Percentiles rank a stretch among this genome's conserved stretches.
Conservation (phyloP, 37 sponge, comb jelly and placozoan genomes). For the Ephydatia muelleri region DNA sequence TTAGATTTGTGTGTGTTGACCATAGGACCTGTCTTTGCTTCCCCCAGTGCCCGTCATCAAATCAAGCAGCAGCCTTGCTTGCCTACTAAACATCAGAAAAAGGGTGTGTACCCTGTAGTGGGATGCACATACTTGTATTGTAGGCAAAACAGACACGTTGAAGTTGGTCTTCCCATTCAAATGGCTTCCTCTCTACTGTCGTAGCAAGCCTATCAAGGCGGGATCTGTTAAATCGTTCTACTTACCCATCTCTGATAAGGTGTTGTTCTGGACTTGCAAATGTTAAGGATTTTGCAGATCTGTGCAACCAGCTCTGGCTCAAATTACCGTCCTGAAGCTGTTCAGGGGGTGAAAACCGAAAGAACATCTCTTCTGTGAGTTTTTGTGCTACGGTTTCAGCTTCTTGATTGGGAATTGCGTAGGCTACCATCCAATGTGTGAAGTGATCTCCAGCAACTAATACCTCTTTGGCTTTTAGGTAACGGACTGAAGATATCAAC, state of each 20-base stretch:
- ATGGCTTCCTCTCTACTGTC: background rate
- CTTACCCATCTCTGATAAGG: slow-evolving; percentile 30
- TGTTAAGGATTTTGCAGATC: slow-evolving; percentile 20
- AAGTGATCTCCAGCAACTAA: slow-evolving; percentile 25
- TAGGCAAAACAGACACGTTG: slow-evolving; percentile 24
- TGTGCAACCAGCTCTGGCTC: slow-evolving; percentile 12
- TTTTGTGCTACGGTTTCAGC: slow-evolving; percentile 27
- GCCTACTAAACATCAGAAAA: slow-evolving; percentile 43
- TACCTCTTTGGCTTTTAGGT: too few relatives aligned
- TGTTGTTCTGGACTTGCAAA: slow-evolving; percentile 30
- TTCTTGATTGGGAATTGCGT: slow-evolving; percentile 25
- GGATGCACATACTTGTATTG: slow-evolving; percentile 30
- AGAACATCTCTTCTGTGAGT: slow-evolving; percentile 14
- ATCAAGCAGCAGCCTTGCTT: slow-evolving; percentile 31
- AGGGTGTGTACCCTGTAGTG: slow-evolving; percentile 40
- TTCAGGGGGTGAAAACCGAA: slow-evolving; percentile 24
- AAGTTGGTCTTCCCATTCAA: slow-evolving; percentile 15
- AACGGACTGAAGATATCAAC: too few relatives aligned
- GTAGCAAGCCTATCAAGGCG: slow-evolving; percentile 26
- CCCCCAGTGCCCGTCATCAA: slow-evolving; percentile 14
- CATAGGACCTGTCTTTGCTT: background rate
- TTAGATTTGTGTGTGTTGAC: slow-evolving; percentile 28
- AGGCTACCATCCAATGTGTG: slow-evolving; percentile 28
- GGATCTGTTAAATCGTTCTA: slow-evolving; percentile 31
- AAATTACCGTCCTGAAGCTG: slow-evolving; percentile 24